These are phyloP conservation scores for Sarcophaga variegata DNA, from an alignment of 2,888 invertebrate species.

Conservation along the genomic window DNA sequence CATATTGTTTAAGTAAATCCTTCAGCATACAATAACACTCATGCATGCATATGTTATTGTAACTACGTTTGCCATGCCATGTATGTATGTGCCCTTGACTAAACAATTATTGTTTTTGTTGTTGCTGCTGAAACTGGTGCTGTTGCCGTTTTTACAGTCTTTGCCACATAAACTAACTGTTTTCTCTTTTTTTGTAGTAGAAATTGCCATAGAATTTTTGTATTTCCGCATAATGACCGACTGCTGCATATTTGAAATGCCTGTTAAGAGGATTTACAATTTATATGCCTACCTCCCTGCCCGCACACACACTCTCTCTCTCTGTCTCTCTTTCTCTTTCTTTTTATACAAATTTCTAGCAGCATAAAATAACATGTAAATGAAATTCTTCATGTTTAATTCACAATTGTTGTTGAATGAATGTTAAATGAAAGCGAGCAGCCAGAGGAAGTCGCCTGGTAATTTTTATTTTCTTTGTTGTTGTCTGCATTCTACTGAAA, in stretches of 20 bases:
- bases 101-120: neutral
- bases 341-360: neutral
- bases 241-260: constrained; percentile 55
- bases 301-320: too few relatives aligned
- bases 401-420: neutral
- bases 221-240: constrained; percentile 40
- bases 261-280: constrained; percentile 48
- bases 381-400: neutral
- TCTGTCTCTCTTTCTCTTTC: neutral
- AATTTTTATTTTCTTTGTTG: neutral
- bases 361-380: neutral
- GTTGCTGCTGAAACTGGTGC: neutral
- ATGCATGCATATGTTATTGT: constrained; percentile 4
- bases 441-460: neutral
- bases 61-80: neutral
- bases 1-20: constrained; percentile 53
- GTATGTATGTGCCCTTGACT: constrained; percentile 32
- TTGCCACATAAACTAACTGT: neutral
- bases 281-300: constrained; percentile 1
- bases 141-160: neutral
- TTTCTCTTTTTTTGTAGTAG: too few relatives aligned
- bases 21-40: neutral
- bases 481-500: constrained; percentile 30
- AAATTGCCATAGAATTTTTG: neutral
- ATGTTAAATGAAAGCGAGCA: neutral